phyloP scores from a whole-genome alignment of 2,113 vertebrate species.

The Bubo bubo region DNA sequence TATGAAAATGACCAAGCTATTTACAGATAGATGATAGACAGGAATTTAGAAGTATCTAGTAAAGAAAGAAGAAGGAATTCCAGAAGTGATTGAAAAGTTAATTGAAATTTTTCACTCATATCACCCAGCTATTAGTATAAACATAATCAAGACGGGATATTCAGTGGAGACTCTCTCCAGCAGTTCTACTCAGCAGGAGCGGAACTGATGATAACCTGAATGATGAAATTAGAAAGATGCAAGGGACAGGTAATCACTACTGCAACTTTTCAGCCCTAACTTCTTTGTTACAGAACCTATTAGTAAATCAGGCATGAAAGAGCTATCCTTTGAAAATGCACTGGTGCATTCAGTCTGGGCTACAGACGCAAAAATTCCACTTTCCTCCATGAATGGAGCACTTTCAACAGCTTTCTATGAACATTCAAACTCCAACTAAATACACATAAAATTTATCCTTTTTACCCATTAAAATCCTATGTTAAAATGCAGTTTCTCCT shows the following conservation, averaged over 20 bases:
- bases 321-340: constrained; percentile 5
- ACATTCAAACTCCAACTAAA: neutral
- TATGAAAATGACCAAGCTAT: neutral
- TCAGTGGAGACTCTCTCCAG: neutral
- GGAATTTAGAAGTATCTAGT: neutral
- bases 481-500: neutral
- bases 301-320: neutral
- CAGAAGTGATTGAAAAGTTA: neutral
- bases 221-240: neutral
- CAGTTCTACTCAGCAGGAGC: neutral
- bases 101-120: neutral
- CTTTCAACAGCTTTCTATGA: neutral
- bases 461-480: neutral
- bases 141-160: neutral
- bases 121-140: neutral
- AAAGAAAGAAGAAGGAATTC: neutral
- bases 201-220: neutral
- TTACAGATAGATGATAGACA: neutral
- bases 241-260: neutral
- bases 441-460: neutral
- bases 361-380: neutral
- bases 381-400: neutral
- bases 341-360: neutral
- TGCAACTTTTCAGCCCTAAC: neutral
- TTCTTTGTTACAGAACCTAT: neutral